Evolutionary conservation across 1,140 invertebrate genomes (phyloP).

Genomic region (Patella vulgata): DNA sequence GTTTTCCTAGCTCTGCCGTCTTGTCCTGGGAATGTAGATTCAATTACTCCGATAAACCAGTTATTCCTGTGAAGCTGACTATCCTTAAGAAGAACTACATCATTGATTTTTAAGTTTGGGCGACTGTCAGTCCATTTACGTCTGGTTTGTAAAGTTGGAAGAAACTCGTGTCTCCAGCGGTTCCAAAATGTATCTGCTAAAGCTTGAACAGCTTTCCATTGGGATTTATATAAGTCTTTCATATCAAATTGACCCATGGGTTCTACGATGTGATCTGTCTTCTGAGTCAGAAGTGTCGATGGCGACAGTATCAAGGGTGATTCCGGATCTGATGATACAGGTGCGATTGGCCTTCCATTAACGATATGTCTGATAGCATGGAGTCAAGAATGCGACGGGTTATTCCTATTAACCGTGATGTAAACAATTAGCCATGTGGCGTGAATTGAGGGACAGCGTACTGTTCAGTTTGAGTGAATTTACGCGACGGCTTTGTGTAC

Average conservation of each 20-base stretch:
- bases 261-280: conserved; percentile 13
- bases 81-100: conserved; percentile 32
- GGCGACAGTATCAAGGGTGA: conserved; percentile 27
- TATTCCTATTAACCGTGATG: conserved; percentile 41
- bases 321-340: conserved; percentile 30
- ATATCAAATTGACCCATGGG: too few relatives aligned
- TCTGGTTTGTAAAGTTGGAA: conserved; percentile 30
- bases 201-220: conserved; percentile 35
- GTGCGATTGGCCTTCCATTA: conserved; percentile 32
- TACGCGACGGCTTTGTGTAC: too few relatives aligned
- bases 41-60: too few relatives aligned
- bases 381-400: conserved; percentile 37
- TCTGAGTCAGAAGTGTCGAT: conserved; percentile 28
- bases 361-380: conserved; percentile 44
- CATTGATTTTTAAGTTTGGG: conserved; percentile 13
- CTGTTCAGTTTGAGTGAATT: too few relatives aligned
- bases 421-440: too few relatives aligned
- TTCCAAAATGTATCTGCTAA: conserved; percentile 34
- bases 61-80: too few relatives aligned
- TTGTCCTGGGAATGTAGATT: too few relatives aligned
- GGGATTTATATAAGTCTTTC: conserved; percentile 25
- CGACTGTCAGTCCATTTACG: conserved; percentile 15
- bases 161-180: conserved; percentile 22
- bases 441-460: too few relatives aligned
- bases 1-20: too few relatives aligned